phyloP scores from a whole-genome alignment of 2,888 invertebrate species.

The Nebria salina region DNA sequence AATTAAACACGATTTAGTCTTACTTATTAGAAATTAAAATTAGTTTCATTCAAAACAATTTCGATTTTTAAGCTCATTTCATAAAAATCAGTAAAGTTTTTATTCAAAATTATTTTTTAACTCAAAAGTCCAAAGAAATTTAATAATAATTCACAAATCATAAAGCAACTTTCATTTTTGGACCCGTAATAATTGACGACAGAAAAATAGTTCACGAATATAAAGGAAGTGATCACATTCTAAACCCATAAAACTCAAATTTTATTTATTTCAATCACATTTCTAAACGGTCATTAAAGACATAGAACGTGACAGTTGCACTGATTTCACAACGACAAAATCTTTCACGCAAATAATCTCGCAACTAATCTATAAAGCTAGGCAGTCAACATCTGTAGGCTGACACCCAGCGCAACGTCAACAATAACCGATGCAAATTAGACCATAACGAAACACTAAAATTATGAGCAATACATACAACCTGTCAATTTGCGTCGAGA shows the following conservation, averaged over 20 bases:
- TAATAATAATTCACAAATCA: background rate
- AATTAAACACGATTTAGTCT: constrained; percentile 8
- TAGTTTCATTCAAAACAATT: background rate
- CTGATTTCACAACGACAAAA: background rate
- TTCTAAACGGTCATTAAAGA: background rate
- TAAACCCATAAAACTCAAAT: background rate
- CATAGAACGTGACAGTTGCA: constrained; percentile 9
- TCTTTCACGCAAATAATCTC: background rate
- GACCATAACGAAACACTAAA: background rate
- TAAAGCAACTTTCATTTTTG: background rate
- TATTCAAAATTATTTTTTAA: too few relatives aligned
- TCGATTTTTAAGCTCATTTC: too few relatives aligned
- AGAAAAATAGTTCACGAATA: background rate
- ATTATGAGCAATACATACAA: background rate
- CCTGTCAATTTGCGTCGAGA: background rate
- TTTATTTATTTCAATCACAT: background rate
- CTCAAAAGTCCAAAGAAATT: too few relatives aligned
- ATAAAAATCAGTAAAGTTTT: too few relatives aligned
- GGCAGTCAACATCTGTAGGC: background rate
- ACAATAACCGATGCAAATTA: background rate
- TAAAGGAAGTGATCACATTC: background rate
- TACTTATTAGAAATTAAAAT: constrained; percentile 3
- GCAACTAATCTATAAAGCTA: background rate
- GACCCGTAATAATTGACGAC: background rate
- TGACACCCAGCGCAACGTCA: background rate